Conservation (phyloP, 2,888 invertebrate genomes). For the Tetragonisca angustula region DNA sequence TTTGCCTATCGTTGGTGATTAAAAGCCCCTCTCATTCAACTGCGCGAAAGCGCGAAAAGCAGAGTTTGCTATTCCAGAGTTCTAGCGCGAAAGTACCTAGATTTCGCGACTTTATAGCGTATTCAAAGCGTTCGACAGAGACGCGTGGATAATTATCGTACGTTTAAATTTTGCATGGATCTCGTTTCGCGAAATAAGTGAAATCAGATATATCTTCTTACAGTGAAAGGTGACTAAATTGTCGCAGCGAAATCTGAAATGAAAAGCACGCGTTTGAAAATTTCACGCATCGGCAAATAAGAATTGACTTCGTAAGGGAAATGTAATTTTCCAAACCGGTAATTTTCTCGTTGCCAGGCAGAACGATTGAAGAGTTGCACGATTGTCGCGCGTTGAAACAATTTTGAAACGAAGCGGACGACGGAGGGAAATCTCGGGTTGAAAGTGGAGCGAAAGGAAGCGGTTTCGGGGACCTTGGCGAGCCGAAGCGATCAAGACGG, state of each 20-base stretch:
- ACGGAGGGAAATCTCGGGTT: background rate
- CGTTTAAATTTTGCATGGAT: too few relatives aligned
- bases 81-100: background rate
- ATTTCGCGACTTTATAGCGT: background rate
- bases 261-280: too few relatives aligned
- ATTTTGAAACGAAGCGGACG: background rate
- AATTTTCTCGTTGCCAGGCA: too few relatives aligned
- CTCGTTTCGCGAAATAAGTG: too few relatives aligned
- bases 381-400: background rate
- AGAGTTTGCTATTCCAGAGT: background rate
- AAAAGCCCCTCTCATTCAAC: slow-evolving; percentile 10
- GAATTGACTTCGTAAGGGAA: too few relatives aligned
- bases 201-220: too few relatives aligned
- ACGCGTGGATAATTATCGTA: background rate
- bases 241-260: too few relatives aligned
- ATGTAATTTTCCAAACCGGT: too few relatives aligned
- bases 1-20: slow-evolving; percentile 35
- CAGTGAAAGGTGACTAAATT: too few relatives aligned
- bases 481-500: background rate
- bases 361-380: too few relatives aligned
- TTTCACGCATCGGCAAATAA: too few relatives aligned
- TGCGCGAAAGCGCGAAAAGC: background rate
- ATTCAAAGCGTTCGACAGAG: background rate
- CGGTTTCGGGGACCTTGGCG: background rate
- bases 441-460: slow-evolving; percentile 2